phyloP scores from a whole-genome alignment of 1,140 invertebrate genomes.

The Ladona fulva region DNA sequence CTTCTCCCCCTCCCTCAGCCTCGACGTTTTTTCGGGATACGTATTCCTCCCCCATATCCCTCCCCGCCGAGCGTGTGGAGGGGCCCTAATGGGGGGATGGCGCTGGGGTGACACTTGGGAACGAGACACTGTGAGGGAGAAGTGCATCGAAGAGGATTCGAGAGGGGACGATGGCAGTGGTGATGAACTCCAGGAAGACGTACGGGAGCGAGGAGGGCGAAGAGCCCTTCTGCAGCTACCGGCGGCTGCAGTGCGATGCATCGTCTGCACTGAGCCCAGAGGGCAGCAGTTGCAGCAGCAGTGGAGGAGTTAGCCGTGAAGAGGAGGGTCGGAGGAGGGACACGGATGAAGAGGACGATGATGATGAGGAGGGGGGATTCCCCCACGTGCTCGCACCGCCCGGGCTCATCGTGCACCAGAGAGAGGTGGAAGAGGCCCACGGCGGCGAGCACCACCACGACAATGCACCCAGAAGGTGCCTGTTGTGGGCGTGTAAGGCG shows the following conservation, averaged over 20 bases:
- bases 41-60: no score
- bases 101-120: no score
- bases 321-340: background rate
- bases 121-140: no score
- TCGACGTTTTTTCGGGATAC: no score
- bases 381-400: background rate
- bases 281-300: background rate
- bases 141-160: no score
- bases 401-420: background rate
- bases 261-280: background rate
- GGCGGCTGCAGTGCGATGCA: background rate
- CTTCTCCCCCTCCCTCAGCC: no score
- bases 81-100: no score
- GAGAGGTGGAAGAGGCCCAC: background rate
- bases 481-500: conserved; percentile 92
- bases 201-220: no score
- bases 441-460: conserved; percentile 27
- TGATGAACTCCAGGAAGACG: no score
- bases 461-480: conserved; percentile 60
- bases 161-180: no score
- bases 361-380: background rate
- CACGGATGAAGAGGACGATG: background rate
- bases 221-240: no score
- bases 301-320: background rate
- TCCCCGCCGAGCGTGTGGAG: no score